Evolutionary conservation across 2,113 vertebrate genomes (phyloP).

Genomic region (Potamarius usumacintae): DNA sequence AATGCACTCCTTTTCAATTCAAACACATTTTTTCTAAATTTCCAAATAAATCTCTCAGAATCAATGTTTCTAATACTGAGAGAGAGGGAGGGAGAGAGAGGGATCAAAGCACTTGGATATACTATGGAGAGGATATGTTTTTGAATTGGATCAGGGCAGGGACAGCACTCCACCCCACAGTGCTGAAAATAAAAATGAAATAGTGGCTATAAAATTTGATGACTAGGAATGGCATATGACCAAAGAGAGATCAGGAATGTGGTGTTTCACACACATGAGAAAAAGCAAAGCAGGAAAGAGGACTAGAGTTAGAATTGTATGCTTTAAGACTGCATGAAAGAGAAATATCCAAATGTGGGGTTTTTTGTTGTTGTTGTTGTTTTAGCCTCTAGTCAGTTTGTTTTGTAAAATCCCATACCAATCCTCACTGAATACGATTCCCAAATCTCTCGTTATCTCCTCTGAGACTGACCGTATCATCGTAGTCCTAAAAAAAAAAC

Average conservation of each 20-base stretch:
- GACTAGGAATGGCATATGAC: neutral
- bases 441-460: constrained; percentile 63
- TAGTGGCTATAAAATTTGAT: too few relatives aligned
- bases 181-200: too few relatives aligned
- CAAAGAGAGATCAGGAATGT: neutral
- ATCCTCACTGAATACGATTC: constrained; percentile 52
- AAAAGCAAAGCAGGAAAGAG: neutral
- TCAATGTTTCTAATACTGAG: neutral
- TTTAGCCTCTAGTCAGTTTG: constrained; percentile 56
- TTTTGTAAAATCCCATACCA: constrained; percentile 63
- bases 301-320: neutral
- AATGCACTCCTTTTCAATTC: constrained; percentile 6
- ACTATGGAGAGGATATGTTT: too few relatives aligned
- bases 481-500: constrained; percentile 60
- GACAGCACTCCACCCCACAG: too few relatives aligned
- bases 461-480: constrained; percentile 63
- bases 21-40: neutral
- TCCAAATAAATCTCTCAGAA: neutral
- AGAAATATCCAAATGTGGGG: constrained; percentile 59
- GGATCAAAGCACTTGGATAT: neutral
- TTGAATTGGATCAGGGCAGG: too few relatives aligned
- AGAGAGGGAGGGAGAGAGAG: neutral
- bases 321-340: constrained; percentile 26
- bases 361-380: too few relatives aligned
- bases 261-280: neutral